Base-by-base conservation (phyloP, 1,140 invertebrate genomes). In the Araneus ventricosus region DNA sequence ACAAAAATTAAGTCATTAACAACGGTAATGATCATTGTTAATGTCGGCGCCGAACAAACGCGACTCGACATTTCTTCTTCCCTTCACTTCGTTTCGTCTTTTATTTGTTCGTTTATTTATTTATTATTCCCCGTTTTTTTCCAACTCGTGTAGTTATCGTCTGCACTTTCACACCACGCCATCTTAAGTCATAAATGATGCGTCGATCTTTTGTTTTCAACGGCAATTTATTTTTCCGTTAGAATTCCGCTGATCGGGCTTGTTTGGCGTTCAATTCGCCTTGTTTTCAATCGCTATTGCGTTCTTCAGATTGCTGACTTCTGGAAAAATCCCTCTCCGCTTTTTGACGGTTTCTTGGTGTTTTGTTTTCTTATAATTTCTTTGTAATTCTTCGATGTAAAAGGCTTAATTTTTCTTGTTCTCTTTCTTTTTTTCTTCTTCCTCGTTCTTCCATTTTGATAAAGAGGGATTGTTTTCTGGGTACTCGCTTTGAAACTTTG, bases 1-100 rank as follows among this genome's bases (percentile, higher is more conserved):
- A 91, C 89, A 91, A 91, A 91, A 91, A 91, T 91, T 91, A 91
- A 91, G 79, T 91, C 89, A 91, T 91, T 91, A 91, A 91, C 89
- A 84, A 45, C 79, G 34, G 79, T 91, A 63, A 91, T 84, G 79
- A 84, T 84, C 79, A 91, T 84, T 91, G 89, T 90, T 90, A 90
- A 90, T 91, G 89, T 84, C 89, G 89, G 89, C 89, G 80, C 89
- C 79, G 79, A 91, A 59, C 70, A 80, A 90, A 59, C 88, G 75
- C 30, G 61, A 88, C 45, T 88, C 89, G 59, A 30, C 37, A 27
- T 67, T 84, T 82, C 79, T 84, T 41, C 59, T 67, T 80, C 88
- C 70, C 89, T 84, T 91, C 89, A 91, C 89, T 91, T 91, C 89
- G 75, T 59, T 90, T 90, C 88, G 61, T 88, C 75, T 90, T 80